Evolutionary conservation across 2,797 vertebrate genomes (phyloP), one percentile per base, ranked within the genome.

Genomic region (Taenioides sp.): DNA sequence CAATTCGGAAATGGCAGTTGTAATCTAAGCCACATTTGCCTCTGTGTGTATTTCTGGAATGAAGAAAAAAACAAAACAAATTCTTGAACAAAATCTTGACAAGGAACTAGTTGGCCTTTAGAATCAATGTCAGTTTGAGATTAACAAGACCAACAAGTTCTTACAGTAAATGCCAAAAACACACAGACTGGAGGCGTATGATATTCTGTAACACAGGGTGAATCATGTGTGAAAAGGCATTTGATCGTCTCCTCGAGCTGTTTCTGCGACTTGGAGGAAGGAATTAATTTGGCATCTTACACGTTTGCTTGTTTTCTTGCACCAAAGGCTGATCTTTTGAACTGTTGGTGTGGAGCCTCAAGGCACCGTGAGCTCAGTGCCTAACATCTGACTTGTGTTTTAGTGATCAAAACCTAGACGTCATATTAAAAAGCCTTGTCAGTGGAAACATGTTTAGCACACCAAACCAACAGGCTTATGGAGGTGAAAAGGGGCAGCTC

Each of bases 251-350:
- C 50, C 74, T 74, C 27, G 23, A 79, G 67, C 65, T 50, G 7
- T 52, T 70, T 67, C 73, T 80, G 77, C 73, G 77, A 91, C 85
- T 92, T 89, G 86, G 83, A 92, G 90, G 88, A 93, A 91, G 86
- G 87, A 90, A 90, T 91, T 89, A 81, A 92, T 92, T 90, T 91
- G 84, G 86, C 87, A 84, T 91, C 84, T 86, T 88, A 82, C 88
- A 85, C 78, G 27, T 91, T 90, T 88, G 84, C 88, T 89, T 91
- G 91, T 93, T 92, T 93, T 91, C 87, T 88, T 90, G 79, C 89
- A 89, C 88, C 77, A 79, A 90, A 80, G 85, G 73, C 70, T 90
- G 91, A 93, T 93, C 91, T 92, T 63, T 89, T 93, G 90, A 94
- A 92, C 92, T 80, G 78, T 77, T 76, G 5, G 83, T 60, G 73